Evolutionary conservation across 2,888 invertebrate species (phyloP).

Genomic region (Falcaria lacertinaria): DNA sequence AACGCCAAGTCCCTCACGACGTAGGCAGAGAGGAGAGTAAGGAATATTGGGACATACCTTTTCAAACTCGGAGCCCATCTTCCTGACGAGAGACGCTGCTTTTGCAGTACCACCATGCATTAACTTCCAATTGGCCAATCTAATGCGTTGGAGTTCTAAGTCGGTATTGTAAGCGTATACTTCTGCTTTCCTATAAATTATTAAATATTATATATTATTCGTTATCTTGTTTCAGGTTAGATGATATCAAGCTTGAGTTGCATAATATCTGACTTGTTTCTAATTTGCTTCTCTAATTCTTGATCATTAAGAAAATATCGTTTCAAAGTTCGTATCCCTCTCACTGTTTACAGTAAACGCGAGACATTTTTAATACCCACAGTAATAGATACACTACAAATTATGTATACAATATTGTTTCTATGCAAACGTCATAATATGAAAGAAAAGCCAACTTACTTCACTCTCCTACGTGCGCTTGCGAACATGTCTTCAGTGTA

Average conservation of each 20-base stretch:
- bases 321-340: too few relatives aligned
- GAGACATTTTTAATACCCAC: too few relatives aligned
- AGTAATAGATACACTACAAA: too few relatives aligned
- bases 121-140: slow-evolving; percentile 58
- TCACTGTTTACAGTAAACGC: too few relatives aligned
- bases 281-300: too few relatives aligned
- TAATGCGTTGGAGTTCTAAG: slow-evolving; percentile 57
- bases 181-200: slow-evolving; percentile 51
- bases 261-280: too few relatives aligned
- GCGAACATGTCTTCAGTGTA: slow-evolving; percentile 66
- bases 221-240: background rate
- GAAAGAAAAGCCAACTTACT: slow-evolving; percentile 31
- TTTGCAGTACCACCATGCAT: slow-evolving; percentile 55
- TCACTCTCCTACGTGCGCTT: slow-evolving; percentile 45
- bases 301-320: too few relatives aligned
- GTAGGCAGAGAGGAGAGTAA: too few relatives aligned
- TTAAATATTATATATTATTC: background rate
- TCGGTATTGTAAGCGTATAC: slow-evolving; percentile 64
- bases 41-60: slow-evolving; percentile 46
- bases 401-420: too few relatives aligned
- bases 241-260: too few relatives aligned
- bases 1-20: too few relatives aligned
- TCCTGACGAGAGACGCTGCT: slow-evolving; percentile 46
- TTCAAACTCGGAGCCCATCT: slow-evolving; percentile 67
- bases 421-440: too few relatives aligned